Conservation (phyloP, 2,797 vertebrate genomes). For the Acrossocheilus wenchowensis region DNA sequence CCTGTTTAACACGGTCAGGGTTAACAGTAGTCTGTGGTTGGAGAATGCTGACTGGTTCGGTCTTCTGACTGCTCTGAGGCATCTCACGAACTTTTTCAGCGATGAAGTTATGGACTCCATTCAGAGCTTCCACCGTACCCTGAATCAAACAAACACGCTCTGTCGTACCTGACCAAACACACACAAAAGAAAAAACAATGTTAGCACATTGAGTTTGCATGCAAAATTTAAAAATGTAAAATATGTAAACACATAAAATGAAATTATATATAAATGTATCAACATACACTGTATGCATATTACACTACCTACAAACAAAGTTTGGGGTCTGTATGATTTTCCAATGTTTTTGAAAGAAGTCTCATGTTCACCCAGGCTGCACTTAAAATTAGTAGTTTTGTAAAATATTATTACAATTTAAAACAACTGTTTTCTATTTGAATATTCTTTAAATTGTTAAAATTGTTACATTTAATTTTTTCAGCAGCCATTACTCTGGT, state of each 20-base stretch:
- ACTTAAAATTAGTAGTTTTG: not conserved
- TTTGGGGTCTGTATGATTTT: not conserved
- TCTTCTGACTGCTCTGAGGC: constrained; percentile 99
- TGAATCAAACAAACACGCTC: constrained; percentile 99
- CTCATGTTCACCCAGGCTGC: not conserved
- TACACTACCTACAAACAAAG: not conserved
- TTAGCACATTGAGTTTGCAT: not conserved
- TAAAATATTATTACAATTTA: not conserved
- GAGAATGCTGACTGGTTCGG: constrained; percentile 97
- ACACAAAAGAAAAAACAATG: constrained; percentile 45
- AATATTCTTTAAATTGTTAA: not conserved
- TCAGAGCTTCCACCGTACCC: constrained; percentile 97
- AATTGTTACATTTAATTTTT: not conserved
- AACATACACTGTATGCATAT: not conserved
- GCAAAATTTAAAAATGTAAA: not conserved
- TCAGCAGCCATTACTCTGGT: not conserved
- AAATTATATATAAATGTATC: not conserved
- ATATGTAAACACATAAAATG: not conserved
- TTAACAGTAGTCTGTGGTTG: constrained; percentile 99
- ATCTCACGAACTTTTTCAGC: constrained; percentile 99
- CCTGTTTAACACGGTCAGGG: constrained; percentile 99
- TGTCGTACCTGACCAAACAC: constrained; percentile 88
- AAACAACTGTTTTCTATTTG: not conserved
- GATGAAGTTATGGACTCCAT: constrained; percentile 98
- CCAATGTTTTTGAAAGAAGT: not conserved